A percentile compares a stretch with the other conserved stretches of the same genome.
phyloP scores from a whole-genome alignment of 2,797 vertebrate genomes.

The Hylomyscus alleni region DNA sequence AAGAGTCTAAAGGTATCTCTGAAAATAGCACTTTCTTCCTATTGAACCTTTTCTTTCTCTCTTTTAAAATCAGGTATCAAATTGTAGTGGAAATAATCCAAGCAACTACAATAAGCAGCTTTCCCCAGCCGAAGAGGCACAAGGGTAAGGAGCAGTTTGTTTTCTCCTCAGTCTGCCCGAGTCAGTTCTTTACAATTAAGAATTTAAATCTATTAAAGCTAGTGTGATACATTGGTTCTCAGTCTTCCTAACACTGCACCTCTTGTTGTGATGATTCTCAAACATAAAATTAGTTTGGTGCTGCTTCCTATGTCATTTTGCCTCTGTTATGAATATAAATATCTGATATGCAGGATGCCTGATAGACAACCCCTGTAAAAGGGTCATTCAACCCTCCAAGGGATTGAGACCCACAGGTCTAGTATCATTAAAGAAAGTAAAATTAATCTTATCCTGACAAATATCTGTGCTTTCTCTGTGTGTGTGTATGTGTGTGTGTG shows the following conservation, averaged over 20 bases:
- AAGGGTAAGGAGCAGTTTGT: constrained; percentile 92
- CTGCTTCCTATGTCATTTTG: neutral
- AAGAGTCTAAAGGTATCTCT: neutral
- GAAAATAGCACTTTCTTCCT: constrained; percentile 19
- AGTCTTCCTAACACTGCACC: neutral
- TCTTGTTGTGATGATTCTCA: neutral
- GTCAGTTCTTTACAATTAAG: neutral
- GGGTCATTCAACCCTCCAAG: neutral
- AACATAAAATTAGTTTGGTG: neutral
- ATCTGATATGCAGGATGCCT: neutral
- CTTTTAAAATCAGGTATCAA: constrained; percentile 94
- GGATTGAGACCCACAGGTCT: neutral
- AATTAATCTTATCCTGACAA: constrained; percentile 30
- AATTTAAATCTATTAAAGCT: constrained; percentile 34
- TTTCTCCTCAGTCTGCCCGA: neutral
- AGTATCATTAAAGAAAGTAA: constrained; percentile 34
- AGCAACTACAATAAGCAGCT: constrained; percentile 98
- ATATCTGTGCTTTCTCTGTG: neutral
- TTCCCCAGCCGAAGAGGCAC: constrained; percentile 98
- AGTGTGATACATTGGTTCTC: neutral
- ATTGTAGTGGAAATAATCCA: constrained; percentile 99
- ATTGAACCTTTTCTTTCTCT: constrained; percentile 68
- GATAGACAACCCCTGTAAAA: neutral
- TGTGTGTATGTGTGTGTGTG: too few species aligned
- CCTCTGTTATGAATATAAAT: neutral